A percentile compares a stretch with the other conserved stretches of the same genome.
Conservation (phyloP, 2,888 invertebrate genomes). For the Acleris sparsana region DNA sequence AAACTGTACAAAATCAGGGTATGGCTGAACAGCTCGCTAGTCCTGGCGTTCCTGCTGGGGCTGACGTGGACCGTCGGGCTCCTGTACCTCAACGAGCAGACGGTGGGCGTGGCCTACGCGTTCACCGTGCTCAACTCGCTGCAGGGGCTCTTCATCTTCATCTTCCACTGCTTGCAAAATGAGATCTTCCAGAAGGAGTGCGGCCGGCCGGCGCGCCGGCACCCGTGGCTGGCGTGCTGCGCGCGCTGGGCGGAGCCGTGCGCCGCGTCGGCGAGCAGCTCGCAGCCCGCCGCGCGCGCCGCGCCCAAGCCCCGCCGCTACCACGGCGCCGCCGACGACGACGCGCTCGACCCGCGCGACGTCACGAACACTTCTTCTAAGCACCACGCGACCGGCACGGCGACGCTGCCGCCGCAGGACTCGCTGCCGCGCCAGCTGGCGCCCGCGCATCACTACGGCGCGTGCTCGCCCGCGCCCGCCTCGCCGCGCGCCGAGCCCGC, state of each 20-base stretch:
- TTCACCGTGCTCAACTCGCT: slow-evolving; percentile 96
- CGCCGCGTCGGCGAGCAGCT: slow-evolving; percentile 55
- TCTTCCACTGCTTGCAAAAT: slow-evolving; percentile 97
- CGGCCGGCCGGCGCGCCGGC: slow-evolving; percentile 68
- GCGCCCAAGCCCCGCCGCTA: slow-evolving; percentile 71
- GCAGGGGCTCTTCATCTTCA: slow-evolving; percentile 97
- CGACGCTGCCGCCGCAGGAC: slow-evolving; percentile 87
- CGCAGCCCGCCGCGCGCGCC: slow-evolving; percentile 65
- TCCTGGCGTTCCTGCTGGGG: slow-evolving; percentile 94
- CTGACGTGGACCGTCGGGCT: slow-evolving; percentile 98
- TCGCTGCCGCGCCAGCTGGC: slow-evolving; percentile 74
- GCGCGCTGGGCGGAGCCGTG: slow-evolving; percentile 21
- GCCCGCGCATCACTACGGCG: slow-evolving; percentile 74
- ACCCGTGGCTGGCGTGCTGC: slow-evolving; percentile 78
- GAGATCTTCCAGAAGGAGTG: slow-evolving; percentile 88
- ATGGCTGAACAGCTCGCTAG: slow-evolving; percentile 95
- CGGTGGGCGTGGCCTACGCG: slow-evolving; percentile 94
- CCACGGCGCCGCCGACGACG: slow-evolving; percentile 65
- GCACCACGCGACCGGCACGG: slow-evolving; percentile 86
- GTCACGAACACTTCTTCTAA: slow-evolving; percentile 92
- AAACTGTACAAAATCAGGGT: slow-evolving; percentile 94
- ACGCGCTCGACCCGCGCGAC: slow-evolving; percentile 70
- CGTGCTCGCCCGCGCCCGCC: slow-evolving; percentile 69
- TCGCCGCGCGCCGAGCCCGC: slow-evolving; percentile 75
- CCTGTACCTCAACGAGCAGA: slow-evolving; percentile 93